Percentiles rank a stretch among this genome's conserved stretches.
These are phyloP conservation scores for Campoplex nolae DNA, from an alignment of 2,888 invertebrate species.

Conservation along the genomic window DNA sequence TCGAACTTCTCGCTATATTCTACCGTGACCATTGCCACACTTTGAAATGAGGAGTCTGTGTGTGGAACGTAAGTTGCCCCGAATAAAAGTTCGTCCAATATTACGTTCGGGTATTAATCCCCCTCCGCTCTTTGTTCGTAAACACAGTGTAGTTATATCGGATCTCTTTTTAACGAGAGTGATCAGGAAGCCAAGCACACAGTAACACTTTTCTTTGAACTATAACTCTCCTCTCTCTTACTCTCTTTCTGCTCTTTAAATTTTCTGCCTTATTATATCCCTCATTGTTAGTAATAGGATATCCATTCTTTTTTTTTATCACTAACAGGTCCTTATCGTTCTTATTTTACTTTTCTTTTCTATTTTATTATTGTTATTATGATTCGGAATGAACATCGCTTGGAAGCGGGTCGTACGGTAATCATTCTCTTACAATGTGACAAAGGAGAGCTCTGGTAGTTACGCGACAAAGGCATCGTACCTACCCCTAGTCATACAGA, in stretches of 20 bases:
- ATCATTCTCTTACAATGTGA: slow-evolving; percentile 65
- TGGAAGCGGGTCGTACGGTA: slow-evolving; percentile 65
- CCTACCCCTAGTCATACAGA: slow-evolving; percentile 15
- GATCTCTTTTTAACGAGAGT: slow-evolving; percentile 44
- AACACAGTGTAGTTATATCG: slow-evolving; percentile 30
- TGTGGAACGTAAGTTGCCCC: slow-evolving; percentile 14
- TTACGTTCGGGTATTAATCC: background rate
- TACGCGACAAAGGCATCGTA: slow-evolving; percentile 59
- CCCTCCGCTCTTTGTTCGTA: background rate
- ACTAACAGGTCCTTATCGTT: slow-evolving; percentile 46
- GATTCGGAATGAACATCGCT: slow-evolving; percentile 48
- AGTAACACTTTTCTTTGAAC: slow-evolving; percentile 36
- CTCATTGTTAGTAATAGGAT: slow-evolving; percentile 39
- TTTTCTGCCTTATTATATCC: slow-evolving; percentile 35
- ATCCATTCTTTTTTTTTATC: slow-evolving; percentile 16
- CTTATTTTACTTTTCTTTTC: slow-evolving; percentile 43
- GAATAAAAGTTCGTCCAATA: slow-evolving; percentile 21
- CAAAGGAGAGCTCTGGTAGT: slow-evolving; percentile 58
- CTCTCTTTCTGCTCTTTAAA: slow-evolving; percentile 10
- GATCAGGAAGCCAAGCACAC: slow-evolving; percentile 3
- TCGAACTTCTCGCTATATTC: slow-evolving; percentile 32
- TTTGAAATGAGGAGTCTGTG: background rate
- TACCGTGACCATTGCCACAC: background rate
- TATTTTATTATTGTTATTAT: slow-evolving; percentile 55
- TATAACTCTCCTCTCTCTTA: background rate